A percentile compares a stretch with the other conserved stretches of the same genome.
Conservation (phyloP, 53 echinoderm and acorn worm species). For the Hippasteria phrygiana region DNA sequence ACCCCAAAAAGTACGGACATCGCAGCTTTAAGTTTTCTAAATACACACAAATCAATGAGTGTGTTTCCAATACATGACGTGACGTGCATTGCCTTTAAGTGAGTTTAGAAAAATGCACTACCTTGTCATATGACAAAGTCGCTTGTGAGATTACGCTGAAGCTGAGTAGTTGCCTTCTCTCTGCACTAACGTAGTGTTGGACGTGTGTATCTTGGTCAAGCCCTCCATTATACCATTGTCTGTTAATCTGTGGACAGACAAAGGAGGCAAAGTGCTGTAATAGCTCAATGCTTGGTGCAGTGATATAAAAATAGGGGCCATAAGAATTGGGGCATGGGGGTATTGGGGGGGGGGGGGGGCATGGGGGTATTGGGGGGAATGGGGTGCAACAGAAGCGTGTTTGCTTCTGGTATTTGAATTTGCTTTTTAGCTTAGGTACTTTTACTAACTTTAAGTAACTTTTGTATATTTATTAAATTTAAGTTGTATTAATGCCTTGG, state of each 20-base stretch:
- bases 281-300: neutral
- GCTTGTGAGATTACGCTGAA: conserved; percentile 19
- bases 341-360: too few relatives aligned
- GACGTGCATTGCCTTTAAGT: too few relatives aligned
- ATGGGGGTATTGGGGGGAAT: too few relatives aligned
- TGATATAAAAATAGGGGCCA: too few relatives aligned
- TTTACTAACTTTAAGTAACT: neutral
- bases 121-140: neutral
- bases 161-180: conserved; percentile 57
- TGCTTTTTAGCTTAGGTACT: neutral
- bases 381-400: too few relatives aligned
- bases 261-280: neutral
- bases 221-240: conserved; percentile 58
- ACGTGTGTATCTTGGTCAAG: conserved; percentile 38
- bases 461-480: neutral
- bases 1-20: too few relatives aligned
- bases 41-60: too few relatives aligned
- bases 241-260: conserved; percentile 46
- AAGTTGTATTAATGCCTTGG: neutral
- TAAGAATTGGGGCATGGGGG: too few relatives aligned
- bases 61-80: too few relatives aligned
- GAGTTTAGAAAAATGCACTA: too few relatives aligned
- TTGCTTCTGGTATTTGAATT: too few relatives aligned
- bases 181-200: conserved; percentile 52
- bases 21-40: too few relatives aligned